These are phyloP conservation scores for Pheosia gnoma DNA, from an alignment of 2,888 invertebrate genomes.

Conservation along the genomic window DNA sequence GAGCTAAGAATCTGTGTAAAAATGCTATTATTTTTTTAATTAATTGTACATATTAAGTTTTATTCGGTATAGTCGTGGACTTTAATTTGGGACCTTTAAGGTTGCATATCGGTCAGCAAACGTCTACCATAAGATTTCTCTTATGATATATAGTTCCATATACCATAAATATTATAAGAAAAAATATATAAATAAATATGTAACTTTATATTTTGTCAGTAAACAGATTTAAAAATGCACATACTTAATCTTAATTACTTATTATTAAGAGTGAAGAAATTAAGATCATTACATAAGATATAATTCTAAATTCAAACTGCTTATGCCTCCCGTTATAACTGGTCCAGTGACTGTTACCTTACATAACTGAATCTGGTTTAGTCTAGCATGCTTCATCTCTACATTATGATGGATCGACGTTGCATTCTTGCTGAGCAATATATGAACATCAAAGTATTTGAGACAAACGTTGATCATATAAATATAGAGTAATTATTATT, in stretches of 20 bases:
- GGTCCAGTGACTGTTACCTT: background rate
- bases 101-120: too few relatives aligned
- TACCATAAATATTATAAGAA: too few relatives aligned
- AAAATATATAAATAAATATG: too few relatives aligned
- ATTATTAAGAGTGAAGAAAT: background rate
- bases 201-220: background rate
- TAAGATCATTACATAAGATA: background rate
- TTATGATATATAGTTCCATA: too few relatives aligned
- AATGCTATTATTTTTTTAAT: too few relatives aligned
- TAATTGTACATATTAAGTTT: too few relatives aligned
- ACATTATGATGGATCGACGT: background rate
- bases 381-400: background rate
- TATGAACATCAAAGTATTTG: background rate
- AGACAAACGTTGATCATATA: background rate
- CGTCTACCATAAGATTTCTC: too few relatives aligned
- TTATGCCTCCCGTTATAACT: background rate
- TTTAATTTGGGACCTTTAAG: too few relatives aligned
- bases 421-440: background rate
- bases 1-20: too few relatives aligned
- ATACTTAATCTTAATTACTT: background rate
- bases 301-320: background rate
- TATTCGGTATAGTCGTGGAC: too few relatives aligned
- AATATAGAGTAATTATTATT: too few relatives aligned
- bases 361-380: constrained; percentile 2
- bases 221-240: background rate